Conservation (phyloP, 1,140 invertebrate species). For the Proctacanthus coquilletti region DNA sequence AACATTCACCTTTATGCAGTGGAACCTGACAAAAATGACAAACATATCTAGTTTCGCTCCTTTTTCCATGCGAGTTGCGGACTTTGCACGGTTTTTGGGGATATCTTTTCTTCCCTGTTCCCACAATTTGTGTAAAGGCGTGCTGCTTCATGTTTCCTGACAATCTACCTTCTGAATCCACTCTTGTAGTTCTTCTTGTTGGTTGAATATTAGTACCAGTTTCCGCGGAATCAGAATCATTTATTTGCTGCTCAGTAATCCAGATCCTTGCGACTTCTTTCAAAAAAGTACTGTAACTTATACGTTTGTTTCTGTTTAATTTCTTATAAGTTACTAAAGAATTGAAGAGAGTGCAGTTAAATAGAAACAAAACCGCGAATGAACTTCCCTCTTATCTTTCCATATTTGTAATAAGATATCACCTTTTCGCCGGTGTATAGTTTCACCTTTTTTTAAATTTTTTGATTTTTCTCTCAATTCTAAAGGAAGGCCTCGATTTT, state of each 20-base stretch:
- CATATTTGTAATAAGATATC: too few species aligned
- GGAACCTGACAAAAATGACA: background rate
- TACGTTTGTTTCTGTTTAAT: constrained; percentile 1
- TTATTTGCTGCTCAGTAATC: constrained; percentile 1
- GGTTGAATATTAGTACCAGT: constrained; percentile 1
- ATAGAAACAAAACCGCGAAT: too few species aligned
- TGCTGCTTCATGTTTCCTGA: constrained; percentile 1
- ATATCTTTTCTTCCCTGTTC: background rate
- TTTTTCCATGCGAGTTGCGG: constrained; percentile 1
- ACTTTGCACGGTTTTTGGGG: background rate
- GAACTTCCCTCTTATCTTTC: too few species aligned
- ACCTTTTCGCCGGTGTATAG: too few species aligned
- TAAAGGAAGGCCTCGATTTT: too few species aligned
- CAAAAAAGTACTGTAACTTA: background rate
- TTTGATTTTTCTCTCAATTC: too few species aligned
- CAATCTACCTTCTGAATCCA: background rate
- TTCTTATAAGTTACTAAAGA: background rate
- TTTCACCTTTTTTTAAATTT: too few species aligned
- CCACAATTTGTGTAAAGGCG: background rate
- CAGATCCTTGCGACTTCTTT: background rate
- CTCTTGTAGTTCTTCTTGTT: constrained; percentile 1
- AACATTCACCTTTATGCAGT: background rate
- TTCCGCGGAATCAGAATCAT: background rate
- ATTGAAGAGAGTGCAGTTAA: too few species aligned
- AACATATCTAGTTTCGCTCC: background rate